Evolutionary conservation across 2,888 invertebrate species (phyloP).

Genomic region (Sussaba pulchella): DNA sequence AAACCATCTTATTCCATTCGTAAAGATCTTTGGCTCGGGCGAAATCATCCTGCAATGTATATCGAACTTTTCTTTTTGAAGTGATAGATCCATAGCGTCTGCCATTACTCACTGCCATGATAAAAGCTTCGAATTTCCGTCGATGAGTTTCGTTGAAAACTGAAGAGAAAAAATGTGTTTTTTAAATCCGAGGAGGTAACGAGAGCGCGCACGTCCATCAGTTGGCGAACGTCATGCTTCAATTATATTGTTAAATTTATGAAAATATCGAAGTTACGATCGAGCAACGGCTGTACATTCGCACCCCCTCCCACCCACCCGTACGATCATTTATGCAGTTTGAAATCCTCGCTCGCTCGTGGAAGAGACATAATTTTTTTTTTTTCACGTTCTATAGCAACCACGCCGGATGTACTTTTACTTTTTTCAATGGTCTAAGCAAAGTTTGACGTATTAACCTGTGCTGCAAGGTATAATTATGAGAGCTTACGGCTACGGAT

Average conservation of each 20-base stretch:
- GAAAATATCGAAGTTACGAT: background rate
- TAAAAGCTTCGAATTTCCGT: background rate
- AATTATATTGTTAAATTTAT: slow-evolving; percentile 15
- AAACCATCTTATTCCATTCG: slow-evolving; percentile 55
- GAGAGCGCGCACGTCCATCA: background rate
- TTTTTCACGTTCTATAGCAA: background rate
- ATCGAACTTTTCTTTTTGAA: background rate
- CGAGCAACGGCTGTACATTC: background rate
- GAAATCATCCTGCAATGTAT: slow-evolving; percentile 47
- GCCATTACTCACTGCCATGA: slow-evolving; percentile 10
- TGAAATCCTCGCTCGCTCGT: slow-evolving; percentile 20
- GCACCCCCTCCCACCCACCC: background rate
- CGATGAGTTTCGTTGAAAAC: background rate
- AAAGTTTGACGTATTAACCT: background rate
- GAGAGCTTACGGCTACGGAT: background rate
- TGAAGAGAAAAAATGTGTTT: background rate
- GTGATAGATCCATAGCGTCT: no score
- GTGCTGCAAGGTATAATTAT: background rate
- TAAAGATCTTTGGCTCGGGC: slow-evolving; percentile 57
- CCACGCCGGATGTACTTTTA: background rate
- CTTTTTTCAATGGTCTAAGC: background rate
- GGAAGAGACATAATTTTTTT: background rate
- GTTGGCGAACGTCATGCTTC: background rate
- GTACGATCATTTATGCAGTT: background rate
- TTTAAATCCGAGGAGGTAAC: background rate